Evolutionary conservation across 2,888 invertebrate species (phyloP), one percentile per base, ranked within the genome.

Genomic region (Eudemis profundana): DNA sequence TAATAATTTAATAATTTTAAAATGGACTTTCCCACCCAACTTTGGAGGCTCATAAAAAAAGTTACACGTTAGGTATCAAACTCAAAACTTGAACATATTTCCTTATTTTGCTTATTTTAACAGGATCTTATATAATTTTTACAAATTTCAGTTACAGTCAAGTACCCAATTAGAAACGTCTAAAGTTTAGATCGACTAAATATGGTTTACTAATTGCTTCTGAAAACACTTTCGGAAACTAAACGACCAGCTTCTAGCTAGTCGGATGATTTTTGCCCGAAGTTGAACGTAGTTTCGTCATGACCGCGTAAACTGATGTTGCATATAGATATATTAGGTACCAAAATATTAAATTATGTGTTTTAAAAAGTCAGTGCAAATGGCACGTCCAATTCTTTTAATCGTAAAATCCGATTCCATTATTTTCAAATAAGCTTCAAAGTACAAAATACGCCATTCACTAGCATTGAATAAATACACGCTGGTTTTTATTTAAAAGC

Each of bases 171-270:
- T 53, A 38, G 12, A 53, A 19, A 33, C 8, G 33, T 8, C 10
- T 33, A 1, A 33, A 33, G 8, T n/a, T n/a, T 19, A 44, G n/a
- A 7, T 27, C 23, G 19, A 21, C 21, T 14, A 47, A 53, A 21
- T 14, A 19, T 21, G 21, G 36, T 38, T 53, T 53, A n/a, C 50
- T 36, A 51, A 51, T 61, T 53, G 44, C 33, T 61, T 44, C 36
- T 29, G 12, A 51, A 61, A 51, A 44, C 21, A 33, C 21, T 51
- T 61, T 29, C 42, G 5, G 15, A 51, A 44, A 15, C 61, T 23
- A 42, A 57, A 44, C 33, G 14, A 10, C 29, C 12, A 42, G 51
- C 29, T 51, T 61, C 38, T 33, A 33, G 19, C n/a, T 38, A 12
- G 15, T 36, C 12, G 21, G 42, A 51, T 61, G 44, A 44, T 51